These are phyloP conservation scores for Bombus balteatus DNA, from an alignment of 1,140 invertebrate species.

Conservation along the genomic window DNA sequence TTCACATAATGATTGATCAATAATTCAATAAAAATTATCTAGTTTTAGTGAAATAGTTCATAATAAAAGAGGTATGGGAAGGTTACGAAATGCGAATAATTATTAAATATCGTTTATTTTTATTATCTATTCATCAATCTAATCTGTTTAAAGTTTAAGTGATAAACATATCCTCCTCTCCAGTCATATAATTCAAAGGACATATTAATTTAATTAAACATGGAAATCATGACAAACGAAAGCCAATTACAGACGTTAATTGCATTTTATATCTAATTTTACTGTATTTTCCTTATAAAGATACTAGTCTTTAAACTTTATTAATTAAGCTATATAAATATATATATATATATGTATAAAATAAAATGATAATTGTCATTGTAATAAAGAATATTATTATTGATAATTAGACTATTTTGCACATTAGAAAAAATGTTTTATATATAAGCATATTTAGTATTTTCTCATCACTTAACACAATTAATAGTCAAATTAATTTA, in stretches of 20 bases:
- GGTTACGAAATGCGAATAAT: constrained; percentile 7
- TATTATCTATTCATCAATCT: constrained; percentile 45
- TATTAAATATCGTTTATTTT: constrained; percentile 19
- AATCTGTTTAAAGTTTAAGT: constrained; percentile 17
- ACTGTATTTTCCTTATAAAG: constrained; percentile 31
- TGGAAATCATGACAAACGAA: constrained; percentile 24
- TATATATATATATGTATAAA: constrained; percentile 23
- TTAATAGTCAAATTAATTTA: constrained; percentile 43
- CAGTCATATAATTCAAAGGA: constrained; percentile 25
- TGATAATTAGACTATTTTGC: constrained; percentile 24
- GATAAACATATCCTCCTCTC: not conserved
- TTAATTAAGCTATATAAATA: constrained; percentile 33
- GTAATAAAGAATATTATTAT: constrained; percentile 32
- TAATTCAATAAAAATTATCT: not conserved
- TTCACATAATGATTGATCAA: not conserved
- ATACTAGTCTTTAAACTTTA: constrained; percentile 27
- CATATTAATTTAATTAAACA: constrained; percentile 32
- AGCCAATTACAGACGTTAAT: constrained; percentile 34
- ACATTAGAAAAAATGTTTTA: constrained; percentile 31
- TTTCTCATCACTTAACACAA: constrained; percentile 53
- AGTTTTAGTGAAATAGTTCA: not conserved
- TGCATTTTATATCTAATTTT: constrained; percentile 40
- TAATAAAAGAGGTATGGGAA: constrained; percentile 17
- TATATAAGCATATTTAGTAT: constrained; percentile 53
- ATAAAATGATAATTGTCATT: constrained; percentile 53